Base-by-base conservation (phyloP, 1,140 invertebrate genomes). In the Drosophila hydei region DNA sequence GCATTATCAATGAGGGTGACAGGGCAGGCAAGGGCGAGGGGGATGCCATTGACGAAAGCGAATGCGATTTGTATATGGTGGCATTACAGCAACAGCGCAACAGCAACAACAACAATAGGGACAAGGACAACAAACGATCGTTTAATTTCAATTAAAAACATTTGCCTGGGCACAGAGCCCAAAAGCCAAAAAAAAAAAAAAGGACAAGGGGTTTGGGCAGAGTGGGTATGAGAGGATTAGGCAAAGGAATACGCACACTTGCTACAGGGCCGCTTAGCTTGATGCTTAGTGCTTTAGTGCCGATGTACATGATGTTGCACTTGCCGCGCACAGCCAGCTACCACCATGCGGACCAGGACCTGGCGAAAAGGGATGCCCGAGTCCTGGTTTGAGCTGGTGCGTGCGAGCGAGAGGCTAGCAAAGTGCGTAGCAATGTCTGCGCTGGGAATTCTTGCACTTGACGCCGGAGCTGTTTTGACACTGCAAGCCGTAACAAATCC, bases 131-230 rank as follows among this genome's bases (percentile, higher is more conserved):
- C 89, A 89, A 89, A 83, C 79, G 89, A 91, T 91, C 89, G 89
- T 91, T 91, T 91, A 91, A 90, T 90, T 91, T 89, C 89, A 91
- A 91, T 91, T 91, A 91, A 88, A 90, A 83, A 80, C 71, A 83
- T 78, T 83, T 85, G 79, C 72, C 63, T 73, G 69, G 68, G 69
- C 73, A 40, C 61, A 61, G 71, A 61, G 71, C 72, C 52, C 78
- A 87, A 90, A 88, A 84, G 79, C 77, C 79, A 90, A 88, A 90
- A 85, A 77, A 19, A 76, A 38, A 75, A 30, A 78, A 74, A 79
- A 42, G 74, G 75, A 75, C 68, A 36, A 27, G 45, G 45, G 14
- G 11, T 14, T 45, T 9, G 38, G 16, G 40, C 21, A 23, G 21
- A 16, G 27, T 45, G 21, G 33, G 52, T 36, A 19, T 47, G 45